Percentiles rank a stretch among this genome's conserved stretches.
phyloP scores from a whole-genome alignment of 1,140 invertebrate genomes.

The Brachionus manjavacas region DNA sequence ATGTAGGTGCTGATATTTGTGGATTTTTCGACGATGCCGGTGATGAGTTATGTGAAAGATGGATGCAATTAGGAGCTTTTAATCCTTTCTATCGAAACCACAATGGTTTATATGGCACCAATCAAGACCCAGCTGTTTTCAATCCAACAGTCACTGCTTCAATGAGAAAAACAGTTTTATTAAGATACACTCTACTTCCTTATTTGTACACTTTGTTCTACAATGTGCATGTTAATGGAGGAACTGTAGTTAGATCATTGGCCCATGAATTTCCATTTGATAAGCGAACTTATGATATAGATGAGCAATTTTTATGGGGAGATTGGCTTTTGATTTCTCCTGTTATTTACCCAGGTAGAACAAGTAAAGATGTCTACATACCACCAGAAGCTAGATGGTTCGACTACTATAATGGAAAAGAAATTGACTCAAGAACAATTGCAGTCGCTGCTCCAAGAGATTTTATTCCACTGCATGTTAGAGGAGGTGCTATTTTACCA shows the following conservation, averaged over 20 bases:
- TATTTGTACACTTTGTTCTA: slow-evolving; percentile 77
- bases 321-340: slow-evolving; percentile 68
- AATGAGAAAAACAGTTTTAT: slow-evolving; percentile 61
- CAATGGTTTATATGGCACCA: slow-evolving; percentile 44
- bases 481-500: slow-evolving; percentile 55
- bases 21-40: slow-evolving; percentile 77
- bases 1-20: slow-evolving; percentile 79
- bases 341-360: slow-evolving; percentile 64
- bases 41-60: slow-evolving; percentile 58
- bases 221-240: slow-evolving; percentile 65
- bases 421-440: background rate
- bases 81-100: slow-evolving; percentile 57
- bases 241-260: slow-evolving; percentile 70
- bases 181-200: slow-evolving; percentile 71
- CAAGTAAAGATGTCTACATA: background rate
- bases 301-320: slow-evolving; percentile 74
- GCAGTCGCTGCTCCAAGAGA: slow-evolving; percentile 45
- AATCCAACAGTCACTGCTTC: slow-evolving; percentile 3
- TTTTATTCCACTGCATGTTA: slow-evolving; percentile 54
- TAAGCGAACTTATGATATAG: slow-evolving; percentile 64
- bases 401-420: slow-evolving; percentile 23
- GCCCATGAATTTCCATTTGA: slow-evolving; percentile 62
- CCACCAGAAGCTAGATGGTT: slow-evolving; percentile 37
- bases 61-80: slow-evolving; percentile 63
- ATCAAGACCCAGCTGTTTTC: slow-evolving; percentile 51